phyloP scores from a whole-genome alignment of 2,888 invertebrate species.

The Anarsia innoxiella region DNA sequence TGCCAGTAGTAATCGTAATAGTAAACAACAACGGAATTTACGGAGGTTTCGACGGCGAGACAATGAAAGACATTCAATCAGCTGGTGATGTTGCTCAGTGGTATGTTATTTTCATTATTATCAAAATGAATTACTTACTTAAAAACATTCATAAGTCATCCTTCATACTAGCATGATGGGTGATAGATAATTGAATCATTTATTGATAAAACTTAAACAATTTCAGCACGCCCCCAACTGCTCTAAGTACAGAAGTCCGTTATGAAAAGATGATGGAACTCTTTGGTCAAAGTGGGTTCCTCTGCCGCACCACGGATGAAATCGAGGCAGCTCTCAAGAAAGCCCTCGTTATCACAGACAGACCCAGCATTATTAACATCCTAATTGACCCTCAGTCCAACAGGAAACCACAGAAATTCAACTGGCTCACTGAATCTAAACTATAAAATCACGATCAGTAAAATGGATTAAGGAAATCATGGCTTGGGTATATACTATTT shows the following conservation, averaged over 20 bases:
- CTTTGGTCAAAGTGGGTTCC: conserved; percentile 87
- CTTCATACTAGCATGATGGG: too few relatives aligned
- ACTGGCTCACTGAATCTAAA: conserved; percentile 95
- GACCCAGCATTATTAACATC: conserved; percentile 92
- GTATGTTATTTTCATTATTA: conserved; percentile 54
- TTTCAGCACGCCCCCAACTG: conserved; percentile 88
- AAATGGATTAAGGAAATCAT: too few relatives aligned
- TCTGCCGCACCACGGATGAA: conserved; percentile 86
- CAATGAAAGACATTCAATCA: conserved; percentile 80
- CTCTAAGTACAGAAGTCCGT: conserved; percentile 83
- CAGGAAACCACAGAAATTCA: conserved; percentile 92
- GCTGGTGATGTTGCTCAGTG: conserved; percentile 82
- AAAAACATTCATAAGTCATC: too few relatives aligned
- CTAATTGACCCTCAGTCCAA: conserved; percentile 91
- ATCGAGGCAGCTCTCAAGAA: conserved; percentile 81
- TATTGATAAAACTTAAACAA: too few relatives aligned
- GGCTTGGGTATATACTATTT: too few relatives aligned
- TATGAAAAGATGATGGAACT: conserved; percentile 95
- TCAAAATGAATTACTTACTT: too few relatives aligned
- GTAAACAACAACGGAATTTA: conserved; percentile 98
- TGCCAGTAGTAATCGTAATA: conserved; percentile 92
- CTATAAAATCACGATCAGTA: too few relatives aligned
- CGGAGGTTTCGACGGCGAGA: conserved; percentile 86
- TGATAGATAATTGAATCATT: too few relatives aligned
- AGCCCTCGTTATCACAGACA: conserved; percentile 80